Base-by-base conservation (phyloP, 2,113 vertebrate genomes). In the Pandion haliaetus region DNA sequence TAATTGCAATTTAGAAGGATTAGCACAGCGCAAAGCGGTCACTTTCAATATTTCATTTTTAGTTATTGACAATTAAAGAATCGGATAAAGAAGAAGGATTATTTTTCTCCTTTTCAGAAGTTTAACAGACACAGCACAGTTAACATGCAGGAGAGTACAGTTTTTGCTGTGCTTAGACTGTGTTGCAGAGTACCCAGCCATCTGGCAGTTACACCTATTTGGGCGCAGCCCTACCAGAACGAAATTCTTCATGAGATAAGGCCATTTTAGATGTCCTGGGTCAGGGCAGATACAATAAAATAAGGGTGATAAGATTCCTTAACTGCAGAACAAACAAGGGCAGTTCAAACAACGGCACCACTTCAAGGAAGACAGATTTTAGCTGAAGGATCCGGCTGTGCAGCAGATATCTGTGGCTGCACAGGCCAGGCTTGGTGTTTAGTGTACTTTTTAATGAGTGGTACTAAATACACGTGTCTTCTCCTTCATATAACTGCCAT, bases 301-400 rank as follows among this genome's bases (percentile, higher is more conserved):
- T 14, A 31, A 8, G 57, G 84, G 26, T 77, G 89, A 91, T 95
- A 95, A 95, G 91, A 90, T 87, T 66, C 74, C 55, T 73, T 91
- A 96, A 86, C 73, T 38, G 81, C 78, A 92, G 82, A 91, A 59
- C 86, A 97, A 96, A 95, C 95, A 96, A 34, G 59, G 74, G 78
- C 70, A 72, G 44, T 2, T 76, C 81, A 76, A 87, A 94, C 77
- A 95, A 44, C 3, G 17, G 86, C 45, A 66, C 58, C 38, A 45
- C 62, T 93, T 54, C 63, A n/a, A 15, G 5, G 67, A n/a, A 74
- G 69, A 54, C 14, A 14, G 65, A 34, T 55, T 81, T 65, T 2
- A 82, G 84, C 81, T 45, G 65, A 66, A 66, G 82, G 67, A 50
- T 34, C 58, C 0, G n/a, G 32, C 47, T 15, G 8, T 11, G 38